These are phyloP conservation scores for Henricia sp. DNA, from an alignment of 53 echinoderm and acorn worm genomes.

Conservation along the genomic window DNA sequence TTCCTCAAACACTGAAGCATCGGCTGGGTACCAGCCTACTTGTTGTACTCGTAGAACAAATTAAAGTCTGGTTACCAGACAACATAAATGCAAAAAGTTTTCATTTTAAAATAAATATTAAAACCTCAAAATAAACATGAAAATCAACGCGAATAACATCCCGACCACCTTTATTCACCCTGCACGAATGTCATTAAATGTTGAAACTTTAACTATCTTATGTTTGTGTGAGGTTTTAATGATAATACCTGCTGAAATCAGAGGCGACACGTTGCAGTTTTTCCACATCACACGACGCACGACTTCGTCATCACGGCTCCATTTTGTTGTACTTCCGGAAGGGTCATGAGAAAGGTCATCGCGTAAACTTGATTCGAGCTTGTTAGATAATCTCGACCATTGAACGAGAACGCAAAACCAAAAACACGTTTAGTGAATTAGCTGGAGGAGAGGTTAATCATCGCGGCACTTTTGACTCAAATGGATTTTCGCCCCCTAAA, in stretches of 20 bases:
- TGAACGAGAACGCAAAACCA: no score
- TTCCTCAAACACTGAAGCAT: background rate
- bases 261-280: constrained; percentile 53
- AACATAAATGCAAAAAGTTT: background rate
- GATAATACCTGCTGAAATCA: background rate
- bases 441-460: no score
- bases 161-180: background rate
- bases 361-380: no score
- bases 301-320: no score
- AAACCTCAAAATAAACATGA: background rate
- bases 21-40: no score
- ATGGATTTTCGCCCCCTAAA: no score
- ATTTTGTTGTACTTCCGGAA: no score
- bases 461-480: no score
- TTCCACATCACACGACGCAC: constrained; percentile 11
- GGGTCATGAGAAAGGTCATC: no score
- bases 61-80: constrained; percentile 8
- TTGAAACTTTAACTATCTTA: background rate
- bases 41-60: background rate
- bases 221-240: background rate
- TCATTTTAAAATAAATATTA: background rate
- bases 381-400: no score
- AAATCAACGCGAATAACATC: background rate
- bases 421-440: no score
- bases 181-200: background rate